Evolutionary conservation across 2,888 invertebrate species (phyloP).

Genomic region (Melikaiella ostensackeni): DNA sequence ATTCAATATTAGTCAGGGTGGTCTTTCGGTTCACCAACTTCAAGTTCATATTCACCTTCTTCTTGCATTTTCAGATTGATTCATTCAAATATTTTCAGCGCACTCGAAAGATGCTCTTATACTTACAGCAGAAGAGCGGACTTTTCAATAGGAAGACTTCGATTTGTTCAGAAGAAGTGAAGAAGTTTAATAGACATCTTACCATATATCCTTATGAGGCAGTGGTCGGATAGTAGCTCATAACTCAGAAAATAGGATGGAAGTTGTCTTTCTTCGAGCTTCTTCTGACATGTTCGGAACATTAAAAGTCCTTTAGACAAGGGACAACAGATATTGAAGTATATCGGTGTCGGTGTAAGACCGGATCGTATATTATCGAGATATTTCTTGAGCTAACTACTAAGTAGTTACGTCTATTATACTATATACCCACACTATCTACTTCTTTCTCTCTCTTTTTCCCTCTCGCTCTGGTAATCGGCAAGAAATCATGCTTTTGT

Average conservation of each 20-base stretch:
- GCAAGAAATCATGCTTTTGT: slow-evolving; percentile 52
- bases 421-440: not conserved
- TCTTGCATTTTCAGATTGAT: too few species aligned
- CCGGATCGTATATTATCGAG: slow-evolving; percentile 12
- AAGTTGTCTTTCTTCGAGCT: not conserved
- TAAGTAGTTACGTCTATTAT: not conserved
- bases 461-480: slow-evolving; percentile 48
- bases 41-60: too few species aligned
- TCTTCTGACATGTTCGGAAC: not conserved
- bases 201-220: too few species aligned
- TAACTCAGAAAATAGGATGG: slow-evolving; percentile 2
- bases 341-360: slow-evolving; percentile 15
- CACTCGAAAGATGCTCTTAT: too few species aligned
- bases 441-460: not conserved
- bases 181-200: too few species aligned
- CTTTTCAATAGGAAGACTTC: too few species aligned
- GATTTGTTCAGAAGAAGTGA: too few species aligned
- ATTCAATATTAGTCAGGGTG: too few species aligned
- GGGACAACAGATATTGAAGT: not conserved
- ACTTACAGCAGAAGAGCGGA: too few species aligned
- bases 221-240: not conserved
- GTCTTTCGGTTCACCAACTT: too few species aligned
- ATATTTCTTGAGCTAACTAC: slow-evolving; percentile 22
- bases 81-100: too few species aligned
- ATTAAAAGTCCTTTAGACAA: slow-evolving; percentile 16